Evolutionary conservation across 2,797 vertebrate species (phyloP).

Genomic region (Paguma larvata): DNA sequence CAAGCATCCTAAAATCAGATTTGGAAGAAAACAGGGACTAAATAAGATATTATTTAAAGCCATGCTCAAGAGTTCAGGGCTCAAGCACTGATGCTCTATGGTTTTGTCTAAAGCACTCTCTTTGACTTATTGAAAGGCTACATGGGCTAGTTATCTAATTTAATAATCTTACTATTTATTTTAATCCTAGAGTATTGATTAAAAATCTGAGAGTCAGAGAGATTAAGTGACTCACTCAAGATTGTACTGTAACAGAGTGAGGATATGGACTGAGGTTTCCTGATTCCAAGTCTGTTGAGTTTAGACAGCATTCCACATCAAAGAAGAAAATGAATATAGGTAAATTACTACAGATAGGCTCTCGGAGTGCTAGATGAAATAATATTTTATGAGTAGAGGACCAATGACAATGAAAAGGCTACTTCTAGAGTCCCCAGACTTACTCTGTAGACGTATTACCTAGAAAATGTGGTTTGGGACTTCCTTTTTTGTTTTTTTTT

Average conservation of each 20-base stretch:
- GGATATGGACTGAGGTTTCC: constrained; percentile 39
- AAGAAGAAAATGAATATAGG: background rate
- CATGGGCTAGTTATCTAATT: background rate
- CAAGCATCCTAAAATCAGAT: constrained; percentile 25
- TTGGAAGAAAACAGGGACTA: background rate
- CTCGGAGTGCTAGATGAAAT: background rate
- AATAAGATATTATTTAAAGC: constrained; percentile 15
- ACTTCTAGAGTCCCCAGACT: background rate
- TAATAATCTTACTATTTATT: constrained; percentile 4
- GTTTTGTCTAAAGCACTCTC: background rate
- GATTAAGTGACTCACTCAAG: background rate
- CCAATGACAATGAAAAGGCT: background rate
- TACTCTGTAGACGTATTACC: background rate
- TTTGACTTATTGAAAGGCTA: background rate
- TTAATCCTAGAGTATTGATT: constrained; percentile 11
- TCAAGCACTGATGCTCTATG: background rate
- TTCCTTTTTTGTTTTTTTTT: background rate
- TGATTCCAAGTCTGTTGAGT: background rate
- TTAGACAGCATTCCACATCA: background rate
- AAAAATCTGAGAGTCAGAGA: constrained; percentile 28
- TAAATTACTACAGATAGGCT: background rate
- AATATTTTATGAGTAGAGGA: constrained; percentile 8
- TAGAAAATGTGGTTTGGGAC: constrained; percentile 3
- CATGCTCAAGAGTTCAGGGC: background rate
- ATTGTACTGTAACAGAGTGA: background rate